Base-by-base conservation (phyloP, 2,797 vertebrate genomes). In the Hoplostethus atlanticus region DNA sequence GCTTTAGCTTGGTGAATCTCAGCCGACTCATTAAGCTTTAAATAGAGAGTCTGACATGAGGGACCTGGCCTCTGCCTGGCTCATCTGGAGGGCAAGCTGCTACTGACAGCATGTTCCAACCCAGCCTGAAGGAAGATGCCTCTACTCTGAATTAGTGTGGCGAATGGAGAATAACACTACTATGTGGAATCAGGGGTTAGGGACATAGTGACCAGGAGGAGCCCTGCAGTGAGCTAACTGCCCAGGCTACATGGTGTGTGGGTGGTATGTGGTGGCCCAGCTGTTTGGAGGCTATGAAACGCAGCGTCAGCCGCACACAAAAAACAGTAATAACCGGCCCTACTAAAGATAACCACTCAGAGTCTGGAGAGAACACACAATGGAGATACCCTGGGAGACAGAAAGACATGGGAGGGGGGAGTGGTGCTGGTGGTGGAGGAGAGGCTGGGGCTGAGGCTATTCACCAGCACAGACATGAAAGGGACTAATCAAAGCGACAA, bases 51-150 rank as follows among this genome's bases (percentile, higher is more conserved):
- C 48, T 71, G 81, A 87, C 88, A 84, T 86, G 66, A 2, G 88
- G 83, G 86, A 82, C 79, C 64, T 48, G 76, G 80, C 74, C 84
- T 76, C 76, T 80, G 70, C 68, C 73, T 38, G 64, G 80, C 86
- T 91, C 88, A 86, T 87, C 87, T 89, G 83, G 66, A 85, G 85
- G 87, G 64, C 85, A 87, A 87, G 89, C 84, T 85, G 85, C 85
- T 86, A 58, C 82, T 84, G 76, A 84, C 71, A 84, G 80, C 66
- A 59, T 71, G 84, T 72, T 90, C 83, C 82, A 81, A 67, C 56
- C 48, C 67, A 51, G 83, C 75, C 80, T 77, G 70, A 64, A 89
- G 74, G 70, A 85, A 67, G 47, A 76, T 60, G 69, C 54, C 57
- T 77, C 48, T 56, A 51, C 76, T 83, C 58, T 51, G 74, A 86